Evolutionary conservation across 2,888 invertebrate genomes (phyloP).

Genomic region (Drosophila borborema): DNA sequence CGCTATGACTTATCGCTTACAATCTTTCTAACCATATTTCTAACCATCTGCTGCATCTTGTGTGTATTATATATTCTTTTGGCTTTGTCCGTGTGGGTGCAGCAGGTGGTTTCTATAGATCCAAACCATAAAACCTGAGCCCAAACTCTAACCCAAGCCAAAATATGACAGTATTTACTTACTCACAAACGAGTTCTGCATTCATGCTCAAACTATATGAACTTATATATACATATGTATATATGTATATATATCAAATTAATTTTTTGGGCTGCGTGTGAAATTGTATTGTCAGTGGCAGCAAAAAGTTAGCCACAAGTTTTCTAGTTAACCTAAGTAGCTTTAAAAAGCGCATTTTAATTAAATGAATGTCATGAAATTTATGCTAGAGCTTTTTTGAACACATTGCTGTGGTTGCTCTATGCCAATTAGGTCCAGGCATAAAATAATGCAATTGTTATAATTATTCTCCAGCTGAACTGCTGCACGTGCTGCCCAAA

Average conservation of each 20-base stretch:
- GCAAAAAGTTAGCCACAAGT: slow-evolving; percentile 56
- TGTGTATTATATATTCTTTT: slow-evolving; percentile 41
- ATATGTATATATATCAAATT: not conserved
- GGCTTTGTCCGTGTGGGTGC: slow-evolving; percentile 50
- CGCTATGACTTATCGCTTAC: not conserved
- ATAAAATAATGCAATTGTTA: slow-evolving; percentile 67
- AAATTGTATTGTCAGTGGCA: slow-evolving; percentile 42
- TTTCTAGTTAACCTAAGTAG: slow-evolving; percentile 75
- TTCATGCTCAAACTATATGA: slow-evolving; percentile 39
- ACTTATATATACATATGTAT: not conserved
- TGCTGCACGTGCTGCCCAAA: slow-evolving; percentile 56
- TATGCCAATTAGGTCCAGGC: not conserved
- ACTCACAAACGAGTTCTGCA: slow-evolving; percentile 37
- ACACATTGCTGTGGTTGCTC: slow-evolving; percentile 7
- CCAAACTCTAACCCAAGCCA: not conserved
- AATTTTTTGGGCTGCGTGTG: slow-evolving; percentile 35
- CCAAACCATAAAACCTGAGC: slow-evolving; percentile 1
- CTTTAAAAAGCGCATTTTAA: slow-evolving; percentile 68
- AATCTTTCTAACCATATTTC: slow-evolving; percentile 25
- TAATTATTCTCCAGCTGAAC: slow-evolving; percentile 64
- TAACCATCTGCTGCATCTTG: slow-evolving; percentile 55
- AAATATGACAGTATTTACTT: slow-evolving; percentile 37
- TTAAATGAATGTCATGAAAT: slow-evolving; percentile 66
- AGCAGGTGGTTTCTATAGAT: slow-evolving; percentile 73
- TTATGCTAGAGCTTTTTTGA: slow-evolving; percentile 18